phyloP scores from a whole-genome alignment of 2,797 vertebrate genomes.

The Tenualosa ilisha region DNA sequence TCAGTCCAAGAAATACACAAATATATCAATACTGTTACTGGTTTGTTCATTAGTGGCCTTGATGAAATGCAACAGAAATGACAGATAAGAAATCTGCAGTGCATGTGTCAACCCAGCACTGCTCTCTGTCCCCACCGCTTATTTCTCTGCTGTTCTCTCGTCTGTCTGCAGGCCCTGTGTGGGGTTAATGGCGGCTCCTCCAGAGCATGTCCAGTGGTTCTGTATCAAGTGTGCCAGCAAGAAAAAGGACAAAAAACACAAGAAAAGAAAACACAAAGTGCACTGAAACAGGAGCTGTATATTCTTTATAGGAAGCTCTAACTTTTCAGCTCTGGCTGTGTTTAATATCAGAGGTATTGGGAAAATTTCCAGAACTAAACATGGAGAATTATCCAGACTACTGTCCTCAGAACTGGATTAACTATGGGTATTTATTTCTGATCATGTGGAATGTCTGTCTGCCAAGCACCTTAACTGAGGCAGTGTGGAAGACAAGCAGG shows the following conservation, averaged over 20 bases:
- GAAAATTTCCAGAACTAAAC: background rate
- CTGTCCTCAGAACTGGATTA: background rate
- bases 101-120: background rate
- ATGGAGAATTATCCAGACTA: background rate
- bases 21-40: background rate
- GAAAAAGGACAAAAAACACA: slow-evolving; percentile 99
- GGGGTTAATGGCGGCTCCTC: slow-evolving; percentile 84
- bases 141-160: background rate
- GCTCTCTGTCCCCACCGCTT: background rate
- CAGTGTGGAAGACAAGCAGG: background rate
- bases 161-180: slow-evolving; percentile 85
- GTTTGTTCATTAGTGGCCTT: background rate
- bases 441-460: slow-evolving; percentile 15
- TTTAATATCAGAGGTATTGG: background rate
- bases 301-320: background rate
- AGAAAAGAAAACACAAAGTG: slow-evolving; percentile 95
- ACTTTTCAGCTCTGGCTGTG: background rate
- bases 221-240: slow-evolving; percentile 92
- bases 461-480: slow-evolving; percentile 14
- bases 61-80: background rate
- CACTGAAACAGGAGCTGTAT: slow-evolving; percentile 74
- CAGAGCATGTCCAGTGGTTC: slow-evolving; percentile 92
- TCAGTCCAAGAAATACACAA: background rate
- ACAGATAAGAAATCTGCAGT: background rate
- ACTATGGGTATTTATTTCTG: background rate